phyloP scores from a whole-genome alignment of 2,888 invertebrate genomes.

The Sarcophaga rosellei region DNA sequence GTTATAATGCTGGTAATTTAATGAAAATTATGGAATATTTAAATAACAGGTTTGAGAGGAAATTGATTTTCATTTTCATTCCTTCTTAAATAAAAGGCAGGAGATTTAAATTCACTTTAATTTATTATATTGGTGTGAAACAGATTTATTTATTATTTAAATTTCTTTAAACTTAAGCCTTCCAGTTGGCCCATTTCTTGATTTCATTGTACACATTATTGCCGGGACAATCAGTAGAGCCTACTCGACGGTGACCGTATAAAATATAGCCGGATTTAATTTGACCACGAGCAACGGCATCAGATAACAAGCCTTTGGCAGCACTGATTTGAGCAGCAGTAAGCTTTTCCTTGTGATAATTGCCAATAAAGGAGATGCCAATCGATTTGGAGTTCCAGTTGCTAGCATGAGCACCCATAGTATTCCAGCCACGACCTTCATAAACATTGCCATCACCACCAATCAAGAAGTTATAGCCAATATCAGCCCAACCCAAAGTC shows the following conservation, averaged over 20 bases:
- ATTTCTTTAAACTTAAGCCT: slow-evolving; percentile 69
- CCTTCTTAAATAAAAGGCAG: not conserved
- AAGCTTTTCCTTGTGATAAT: slow-evolving; percentile 73
- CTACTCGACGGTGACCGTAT: slow-evolving; percentile 77
- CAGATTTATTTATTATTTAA: too few species aligned
- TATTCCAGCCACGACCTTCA: slow-evolving; percentile 77
- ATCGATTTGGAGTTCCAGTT: slow-evolving; percentile 77
- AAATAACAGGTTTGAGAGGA: not conserved
- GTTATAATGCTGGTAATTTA: slow-evolving; percentile 42
- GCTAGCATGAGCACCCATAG: slow-evolving; percentile 76
- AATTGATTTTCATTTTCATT: not conserved
- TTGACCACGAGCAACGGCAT: slow-evolving; percentile 74
- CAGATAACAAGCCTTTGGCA: slow-evolving; percentile 73
- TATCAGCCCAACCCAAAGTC: slow-evolving; percentile 76
- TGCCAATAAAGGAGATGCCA: slow-evolving; percentile 78
- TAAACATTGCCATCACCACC: slow-evolving; percentile 79
- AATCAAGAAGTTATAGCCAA: slow-evolving; percentile 78
- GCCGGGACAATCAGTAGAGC: slow-evolving; percentile 78
- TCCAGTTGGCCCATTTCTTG: slow-evolving; percentile 77
- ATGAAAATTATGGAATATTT: not conserved
- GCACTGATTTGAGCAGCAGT: slow-evolving; percentile 73
- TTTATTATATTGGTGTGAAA: too few species aligned
- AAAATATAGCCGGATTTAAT: slow-evolving; percentile 73
- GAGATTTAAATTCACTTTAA: not conserved
- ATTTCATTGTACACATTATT: slow-evolving; percentile 77